Percentiles rank a stretch among this genome's conserved stretches.
These are phyloP conservation scores for Sebastes nivosus DNA, from an alignment of 2,797 vertebrate species.

Conservation along the genomic window DNA sequence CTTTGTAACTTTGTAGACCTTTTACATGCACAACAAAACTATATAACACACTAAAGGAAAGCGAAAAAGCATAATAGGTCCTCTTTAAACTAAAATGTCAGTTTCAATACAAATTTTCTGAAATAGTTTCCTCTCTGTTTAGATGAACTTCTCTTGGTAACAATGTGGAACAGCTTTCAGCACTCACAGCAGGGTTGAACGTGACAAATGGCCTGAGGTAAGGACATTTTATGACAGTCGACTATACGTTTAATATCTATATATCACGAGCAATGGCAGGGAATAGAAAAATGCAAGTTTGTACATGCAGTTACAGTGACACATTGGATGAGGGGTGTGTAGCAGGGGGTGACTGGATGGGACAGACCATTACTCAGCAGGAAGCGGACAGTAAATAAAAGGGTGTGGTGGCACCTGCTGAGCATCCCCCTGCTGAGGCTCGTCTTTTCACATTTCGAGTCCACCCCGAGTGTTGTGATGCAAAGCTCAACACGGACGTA, in stretches of 20 bases:
- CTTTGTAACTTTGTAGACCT: neutral
- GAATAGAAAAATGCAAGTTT: constrained; percentile 40
- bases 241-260: constrained; percentile 54
- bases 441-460: constrained; percentile 30
- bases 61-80: neutral
- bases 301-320: constrained; percentile 50
- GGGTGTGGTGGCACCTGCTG: constrained; percentile 36
- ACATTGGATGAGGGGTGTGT: constrained; percentile 46
- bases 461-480: neutral
- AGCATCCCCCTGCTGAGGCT: constrained; percentile 28
- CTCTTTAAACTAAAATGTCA: neutral
- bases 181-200: constrained; percentile 10
- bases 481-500: constrained; percentile 18
- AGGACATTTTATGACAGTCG: constrained; percentile 46
- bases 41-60: neutral
- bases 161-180: constrained; percentile 1
- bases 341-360: constrained; percentile 41
- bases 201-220: constrained; percentile 44
- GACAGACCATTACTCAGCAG: constrained; percentile 58
- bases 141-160: constrained; percentile 2
- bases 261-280: constrained; percentile 47
- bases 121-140: neutral
- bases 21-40: neutral
- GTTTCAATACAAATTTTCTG: neutral
- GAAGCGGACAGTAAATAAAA: constrained; percentile 70